phyloP scores from a whole-genome alignment of 2,113 vertebrate species.

The Scalopus aquaticus region DNA sequence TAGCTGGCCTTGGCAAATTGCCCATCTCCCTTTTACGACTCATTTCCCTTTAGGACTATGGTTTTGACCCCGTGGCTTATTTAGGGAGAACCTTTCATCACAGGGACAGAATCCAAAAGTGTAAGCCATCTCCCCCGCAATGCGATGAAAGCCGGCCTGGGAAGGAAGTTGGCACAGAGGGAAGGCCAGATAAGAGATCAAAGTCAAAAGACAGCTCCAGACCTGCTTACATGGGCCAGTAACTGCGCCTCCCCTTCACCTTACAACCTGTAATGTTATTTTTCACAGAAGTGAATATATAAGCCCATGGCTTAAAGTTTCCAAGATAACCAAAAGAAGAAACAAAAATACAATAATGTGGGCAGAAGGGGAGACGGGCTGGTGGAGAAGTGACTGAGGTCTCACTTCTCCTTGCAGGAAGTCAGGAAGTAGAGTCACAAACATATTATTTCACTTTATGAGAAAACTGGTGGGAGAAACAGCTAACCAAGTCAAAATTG shows the following conservation, averaged over 20 bases:
- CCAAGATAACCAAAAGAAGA: constrained; percentile 63
- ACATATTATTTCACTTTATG: constrained; percentile 11
- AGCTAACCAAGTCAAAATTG: neutral
- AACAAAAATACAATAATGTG: constrained; percentile 58
- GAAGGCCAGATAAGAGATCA: neutral
- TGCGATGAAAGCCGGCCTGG: neutral
- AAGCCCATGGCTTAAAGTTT: constrained; percentile 62
- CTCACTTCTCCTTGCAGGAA: neutral
- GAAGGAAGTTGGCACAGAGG: neutral
- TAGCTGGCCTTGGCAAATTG: neutral
- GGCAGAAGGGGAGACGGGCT: constrained; percentile 39
- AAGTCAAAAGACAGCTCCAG: neutral
- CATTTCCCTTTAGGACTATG: neutral
- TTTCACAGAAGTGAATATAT: constrained; percentile 44
- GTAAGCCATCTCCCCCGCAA: neutral
- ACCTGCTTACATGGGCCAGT: neutral
- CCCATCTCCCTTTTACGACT: neutral
- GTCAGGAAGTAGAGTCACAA: neutral
- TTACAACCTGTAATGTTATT: neutral
- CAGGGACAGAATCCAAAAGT: neutral
- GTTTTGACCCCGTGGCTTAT: neutral
- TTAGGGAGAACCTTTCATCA: neutral
- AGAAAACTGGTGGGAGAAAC: neutral
- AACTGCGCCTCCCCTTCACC: neutral
- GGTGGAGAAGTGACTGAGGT: neutral